These are phyloP conservation scores for Drosophila quinaria DNA, from an alignment of 2,888 invertebrate genomes.

Conservation along the genomic window DNA sequence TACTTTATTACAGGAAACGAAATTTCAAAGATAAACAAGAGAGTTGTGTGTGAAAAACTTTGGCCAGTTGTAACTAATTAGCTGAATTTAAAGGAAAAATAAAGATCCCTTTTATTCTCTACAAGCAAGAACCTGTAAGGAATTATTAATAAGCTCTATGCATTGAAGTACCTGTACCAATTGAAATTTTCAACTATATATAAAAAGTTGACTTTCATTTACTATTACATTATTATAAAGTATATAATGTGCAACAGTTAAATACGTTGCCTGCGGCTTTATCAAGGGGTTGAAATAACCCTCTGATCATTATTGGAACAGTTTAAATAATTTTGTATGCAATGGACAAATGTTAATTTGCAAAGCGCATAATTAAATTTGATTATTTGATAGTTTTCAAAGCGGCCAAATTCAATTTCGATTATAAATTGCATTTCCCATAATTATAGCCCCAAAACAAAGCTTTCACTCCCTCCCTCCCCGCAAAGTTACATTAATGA, in stretches of 20 bases:
- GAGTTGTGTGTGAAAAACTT: background rate
- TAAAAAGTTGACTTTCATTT: too few relatives aligned
- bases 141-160: background rate
- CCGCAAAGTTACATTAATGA: slow-evolving; percentile 48
- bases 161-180: too few relatives aligned
- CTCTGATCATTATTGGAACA: background rate
- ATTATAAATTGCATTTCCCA: slow-evolving; percentile 12
- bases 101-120: background rate
- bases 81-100: background rate
- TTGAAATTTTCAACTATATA: too few relatives aligned
- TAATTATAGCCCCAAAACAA: background rate
- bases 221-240: too few relatives aligned
- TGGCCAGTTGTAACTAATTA: slow-evolving; percentile 1
- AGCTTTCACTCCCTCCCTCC: too few relatives aligned
- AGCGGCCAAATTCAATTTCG: slow-evolving; percentile 36
- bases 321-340: slow-evolving; percentile 35
- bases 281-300: background rate
- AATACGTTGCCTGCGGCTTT: background rate
- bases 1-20: background rate
- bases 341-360: slow-evolving; percentile 55
- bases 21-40: background rate
- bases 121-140: background rate
- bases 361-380: slow-evolving; percentile 57
- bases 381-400: slow-evolving; percentile 47
- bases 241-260: background rate